These are phyloP conservation scores for Gastrophysa polygoni DNA, from an alignment of 2,888 invertebrate genomes.

Conservation along the genomic window DNA sequence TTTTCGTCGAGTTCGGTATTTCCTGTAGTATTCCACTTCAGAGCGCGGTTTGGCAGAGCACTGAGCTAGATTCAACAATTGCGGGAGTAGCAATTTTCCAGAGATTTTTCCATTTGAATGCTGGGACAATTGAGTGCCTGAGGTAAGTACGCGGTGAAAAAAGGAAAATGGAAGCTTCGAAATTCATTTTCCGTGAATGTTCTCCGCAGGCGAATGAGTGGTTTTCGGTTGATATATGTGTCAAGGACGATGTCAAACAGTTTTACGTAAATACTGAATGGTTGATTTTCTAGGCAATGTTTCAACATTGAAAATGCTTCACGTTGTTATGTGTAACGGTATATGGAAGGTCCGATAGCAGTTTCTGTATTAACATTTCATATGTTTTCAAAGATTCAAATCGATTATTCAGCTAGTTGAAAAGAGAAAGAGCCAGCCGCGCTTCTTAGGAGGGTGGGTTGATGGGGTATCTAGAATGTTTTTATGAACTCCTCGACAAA, in stretches of 20 bases:
- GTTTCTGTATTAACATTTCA: too few species aligned
- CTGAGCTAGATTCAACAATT: conserved; percentile 5
- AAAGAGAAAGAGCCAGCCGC: too few species aligned
- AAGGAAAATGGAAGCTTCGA: conserved; percentile 24
- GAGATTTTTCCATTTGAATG: conserved; percentile 26
- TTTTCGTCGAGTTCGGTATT: too few species aligned
- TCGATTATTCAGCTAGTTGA: too few species aligned
- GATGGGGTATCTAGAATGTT: too few species aligned
- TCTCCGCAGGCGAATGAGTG: conserved; percentile 11
- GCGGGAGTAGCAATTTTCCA: conserved; percentile 27
- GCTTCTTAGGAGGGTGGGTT: too few species aligned
- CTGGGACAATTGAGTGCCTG: conserved; percentile 15
- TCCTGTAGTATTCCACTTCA: neutral
- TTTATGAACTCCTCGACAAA: too few species aligned
- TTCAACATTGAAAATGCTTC: too few species aligned
- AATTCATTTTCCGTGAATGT: conserved; percentile 20
- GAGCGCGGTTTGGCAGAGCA: neutral
- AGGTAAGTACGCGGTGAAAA: conserved; percentile 2
- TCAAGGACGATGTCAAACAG: conserved; percentile 20
- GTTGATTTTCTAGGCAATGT: too few species aligned
- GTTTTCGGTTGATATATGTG: conserved; percentile 16
- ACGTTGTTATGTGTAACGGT: too few species aligned
- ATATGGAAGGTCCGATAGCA: too few species aligned
- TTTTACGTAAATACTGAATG: neutral
- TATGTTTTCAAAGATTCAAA: too few species aligned